Evolutionary conservation across 2,888 invertebrate species (phyloP).

Genomic region (Himalopsyche tibetana): DNA sequence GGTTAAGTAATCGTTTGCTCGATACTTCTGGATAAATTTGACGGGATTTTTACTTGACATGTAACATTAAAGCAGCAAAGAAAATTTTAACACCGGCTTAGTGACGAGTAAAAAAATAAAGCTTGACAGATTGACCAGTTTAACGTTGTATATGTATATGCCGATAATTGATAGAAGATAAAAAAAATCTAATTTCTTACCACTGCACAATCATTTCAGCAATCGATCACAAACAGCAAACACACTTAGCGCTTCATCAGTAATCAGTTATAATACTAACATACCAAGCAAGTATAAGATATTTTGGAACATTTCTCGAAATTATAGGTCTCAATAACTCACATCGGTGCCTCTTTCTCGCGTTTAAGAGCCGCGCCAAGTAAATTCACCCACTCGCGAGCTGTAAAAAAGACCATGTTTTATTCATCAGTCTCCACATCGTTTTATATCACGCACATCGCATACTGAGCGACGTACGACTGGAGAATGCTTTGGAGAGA

Average conservation of each 20-base stretch:
- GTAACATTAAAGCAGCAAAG: too few species aligned
- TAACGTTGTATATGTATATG: too few species aligned
- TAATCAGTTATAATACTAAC: constrained; percentile 27
- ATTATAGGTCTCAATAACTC: constrained; percentile 55
- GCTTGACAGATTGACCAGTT: too few species aligned
- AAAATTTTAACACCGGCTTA: too few species aligned
- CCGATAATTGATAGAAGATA: too few species aligned
- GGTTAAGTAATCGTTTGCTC: too few species aligned
- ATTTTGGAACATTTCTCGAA: constrained; percentile 45
- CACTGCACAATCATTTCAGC: not conserved
- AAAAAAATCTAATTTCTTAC: too few species aligned
- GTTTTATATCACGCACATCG: constrained; percentile 54
- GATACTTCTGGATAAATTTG: too few species aligned
- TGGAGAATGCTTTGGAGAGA: constrained; percentile 23
- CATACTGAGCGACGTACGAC: constrained; percentile 29
- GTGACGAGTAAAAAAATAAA: too few species aligned
- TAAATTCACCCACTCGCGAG: constrained; percentile 49
- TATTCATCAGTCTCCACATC: constrained; percentile 57
- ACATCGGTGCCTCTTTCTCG: constrained; percentile 46
- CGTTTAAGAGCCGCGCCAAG: constrained; percentile 46
- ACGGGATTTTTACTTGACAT: too few species aligned
- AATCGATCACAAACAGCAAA: constrained; percentile 8
- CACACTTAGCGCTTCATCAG: not conserved
- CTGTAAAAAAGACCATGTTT: constrained; percentile 58
- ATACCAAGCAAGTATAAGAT: constrained; percentile 47